Evolutionary conservation across 2,113 vertebrate genomes (phyloP).

Genomic region (Syrmaticus mikado): DNA sequence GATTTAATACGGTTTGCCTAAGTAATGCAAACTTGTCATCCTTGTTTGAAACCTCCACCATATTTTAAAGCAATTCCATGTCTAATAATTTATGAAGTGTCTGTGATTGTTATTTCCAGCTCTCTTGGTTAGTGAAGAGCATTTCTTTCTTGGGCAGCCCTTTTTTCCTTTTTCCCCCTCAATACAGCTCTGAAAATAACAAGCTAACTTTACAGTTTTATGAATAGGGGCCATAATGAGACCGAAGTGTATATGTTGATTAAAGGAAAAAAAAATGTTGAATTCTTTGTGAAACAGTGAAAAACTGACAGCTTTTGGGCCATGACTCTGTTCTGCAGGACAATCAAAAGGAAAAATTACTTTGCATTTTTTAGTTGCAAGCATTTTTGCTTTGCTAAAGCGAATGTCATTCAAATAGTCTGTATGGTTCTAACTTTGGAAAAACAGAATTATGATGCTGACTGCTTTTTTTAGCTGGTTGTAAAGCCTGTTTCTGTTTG

Average conservation of each 20-base stretch:
- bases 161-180: accelerated
- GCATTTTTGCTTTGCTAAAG: slow-evolving; percentile 4
- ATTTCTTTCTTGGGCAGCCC: slow-evolving; percentile 5
- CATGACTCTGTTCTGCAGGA: neutral
- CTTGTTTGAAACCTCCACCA: neutral
- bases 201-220: neutral
- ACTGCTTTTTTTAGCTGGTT: neutral
- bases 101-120: neutral
- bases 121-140: neutral
- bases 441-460: neutral
- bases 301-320: neutral
- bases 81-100: neutral
- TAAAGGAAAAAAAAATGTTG: neutral
- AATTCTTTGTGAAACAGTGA: slow-evolving; percentile 4
- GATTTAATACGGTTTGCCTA: neutral
- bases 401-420: neutral
- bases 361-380: neutral
- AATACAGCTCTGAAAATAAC: slow-evolving; percentile 21
- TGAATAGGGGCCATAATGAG: neutral
- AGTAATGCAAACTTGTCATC: neutral
- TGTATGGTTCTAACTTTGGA: neutral
- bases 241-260: neutral
- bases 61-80: slow-evolving; percentile 4
- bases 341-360: neutral
- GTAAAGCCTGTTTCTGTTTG: neutral